These are phyloP conservation scores for Heliconius nattereri DNA, from an alignment of 1,140 invertebrate genomes.

Conservation along the genomic window DNA sequence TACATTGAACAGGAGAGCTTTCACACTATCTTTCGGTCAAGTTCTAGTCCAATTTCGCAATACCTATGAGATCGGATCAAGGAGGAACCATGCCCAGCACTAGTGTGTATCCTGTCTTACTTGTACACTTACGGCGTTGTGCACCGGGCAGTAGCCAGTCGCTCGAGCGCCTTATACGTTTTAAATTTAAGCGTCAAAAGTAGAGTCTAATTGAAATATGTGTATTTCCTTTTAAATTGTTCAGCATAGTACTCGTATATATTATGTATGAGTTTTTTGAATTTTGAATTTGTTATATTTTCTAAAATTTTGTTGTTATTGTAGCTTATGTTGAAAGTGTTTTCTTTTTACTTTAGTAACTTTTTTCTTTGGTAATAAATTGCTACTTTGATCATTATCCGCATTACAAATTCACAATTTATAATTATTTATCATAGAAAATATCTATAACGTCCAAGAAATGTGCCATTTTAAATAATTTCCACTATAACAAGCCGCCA, in stretches of 20 bases:
- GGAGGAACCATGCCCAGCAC: too few relatives aligned
- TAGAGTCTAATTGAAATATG: too few relatives aligned
- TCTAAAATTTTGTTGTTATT: neutral
- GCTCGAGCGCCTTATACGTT: neutral
- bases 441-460: neutral
- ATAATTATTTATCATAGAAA: constrained; percentile 6
- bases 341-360: too few relatives aligned
- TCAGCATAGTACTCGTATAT: too few relatives aligned
- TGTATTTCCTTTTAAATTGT: too few relatives aligned
- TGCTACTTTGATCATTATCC: too few relatives aligned
- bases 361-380: too few relatives aligned
- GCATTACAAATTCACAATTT: neutral
- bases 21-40: neutral
- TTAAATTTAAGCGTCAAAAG: neutral
- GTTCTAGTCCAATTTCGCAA: neutral
- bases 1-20: constrained; percentile 19
- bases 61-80: too few relatives aligned
- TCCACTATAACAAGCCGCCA: constrained; percentile 48
- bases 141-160: neutral
- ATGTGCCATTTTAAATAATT: constrained; percentile 36
- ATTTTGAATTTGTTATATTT: too few relatives aligned
- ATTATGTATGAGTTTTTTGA: too few relatives aligned
- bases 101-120: too few relatives aligned
- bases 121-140: neutral
- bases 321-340: too few relatives aligned